Conservation (phyloP, 1,140 invertebrate species). For the Scaptomyza montana region DNA sequence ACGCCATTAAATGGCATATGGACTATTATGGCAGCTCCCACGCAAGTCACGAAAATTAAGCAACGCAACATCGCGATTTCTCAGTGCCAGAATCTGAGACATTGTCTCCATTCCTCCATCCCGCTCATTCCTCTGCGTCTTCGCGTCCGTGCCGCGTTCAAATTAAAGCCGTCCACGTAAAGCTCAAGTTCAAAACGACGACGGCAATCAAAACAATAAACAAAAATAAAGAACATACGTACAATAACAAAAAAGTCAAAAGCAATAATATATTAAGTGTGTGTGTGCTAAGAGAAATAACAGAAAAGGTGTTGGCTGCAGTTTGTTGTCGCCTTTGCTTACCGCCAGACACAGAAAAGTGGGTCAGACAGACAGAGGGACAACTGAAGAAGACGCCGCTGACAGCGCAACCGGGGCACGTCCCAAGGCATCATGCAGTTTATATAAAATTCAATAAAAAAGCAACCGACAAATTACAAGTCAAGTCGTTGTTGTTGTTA, state of each 20-base stretch:
- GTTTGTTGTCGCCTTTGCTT: constrained; percentile 33
- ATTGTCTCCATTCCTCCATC: constrained; percentile 5
- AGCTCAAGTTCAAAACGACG: constrained; percentile 50
- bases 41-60: constrained; percentile 78
- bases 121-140: background rate
- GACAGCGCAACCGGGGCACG: constrained; percentile 35
- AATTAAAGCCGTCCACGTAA: constrained; percentile 55
- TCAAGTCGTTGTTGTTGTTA: constrained; percentile 1
- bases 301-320: constrained; percentile 53
- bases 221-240: constrained; percentile 40
- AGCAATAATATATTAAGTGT: constrained; percentile 42
- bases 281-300: constrained; percentile 32
- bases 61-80: constrained; percentile 43
- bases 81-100: constrained; percentile 36
- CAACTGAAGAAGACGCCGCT: constrained; percentile 14
- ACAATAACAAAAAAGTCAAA: constrained; percentile 15
- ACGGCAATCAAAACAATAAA: constrained; percentile 50
- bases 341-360: constrained; percentile 54
- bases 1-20: constrained; percentile 72
- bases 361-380: constrained; percentile 24
- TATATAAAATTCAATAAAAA: constrained; percentile 27
- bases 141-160: constrained; percentile 16
- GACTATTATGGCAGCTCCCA: constrained; percentile 72
- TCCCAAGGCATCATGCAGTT: constrained; percentile 36
- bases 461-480: constrained; percentile 30